phyloP scores from a whole-genome alignment of 2,888 invertebrate species.

The Lottia gigantea region DNA sequence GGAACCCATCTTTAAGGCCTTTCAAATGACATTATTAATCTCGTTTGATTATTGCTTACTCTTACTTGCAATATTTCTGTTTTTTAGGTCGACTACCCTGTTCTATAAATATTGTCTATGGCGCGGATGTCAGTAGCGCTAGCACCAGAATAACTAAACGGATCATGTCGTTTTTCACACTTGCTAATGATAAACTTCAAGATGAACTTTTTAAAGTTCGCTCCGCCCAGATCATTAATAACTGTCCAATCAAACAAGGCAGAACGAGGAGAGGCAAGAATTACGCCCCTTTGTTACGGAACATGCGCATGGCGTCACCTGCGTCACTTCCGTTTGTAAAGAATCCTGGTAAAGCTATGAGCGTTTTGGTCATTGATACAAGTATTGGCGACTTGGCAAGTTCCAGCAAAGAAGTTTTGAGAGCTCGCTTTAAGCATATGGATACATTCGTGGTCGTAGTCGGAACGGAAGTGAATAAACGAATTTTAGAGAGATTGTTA shows the following conservation, averaged over 20 bases:
- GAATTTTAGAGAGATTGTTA: slow-evolving; percentile 1
- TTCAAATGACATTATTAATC: too few relatives aligned
- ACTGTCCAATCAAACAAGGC: not conserved
- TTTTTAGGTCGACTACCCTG: not conserved
- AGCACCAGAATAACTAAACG: not conserved
- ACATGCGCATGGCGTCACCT: not conserved
- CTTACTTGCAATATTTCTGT: too few relatives aligned
- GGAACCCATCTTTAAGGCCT: too few relatives aligned
- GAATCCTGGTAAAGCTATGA: slow-evolving; percentile 3
- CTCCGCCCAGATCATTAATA: not conserved
- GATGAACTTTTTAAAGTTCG: not conserved
- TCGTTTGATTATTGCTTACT: too few relatives aligned
- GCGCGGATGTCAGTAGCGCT: not conserved
- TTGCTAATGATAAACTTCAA: not conserved
- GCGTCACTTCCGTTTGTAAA: not conserved
- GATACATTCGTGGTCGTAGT: slow-evolving; percentile 14
- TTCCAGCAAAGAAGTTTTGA: slow-evolving; percentile 11
- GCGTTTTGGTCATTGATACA: slow-evolving; percentile 13
- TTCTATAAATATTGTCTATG: not conserved
- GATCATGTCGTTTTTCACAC: not conserved
- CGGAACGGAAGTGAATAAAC: not conserved
- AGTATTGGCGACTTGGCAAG: not conserved
- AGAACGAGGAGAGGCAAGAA: not conserved
- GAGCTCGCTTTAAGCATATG: slow-evolving; percentile 13
- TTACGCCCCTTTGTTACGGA: not conserved